Percentiles rank a stretch among this genome's conserved stretches.
These are phyloP conservation scores for Tetanocera ferruginea DNA, from an alignment of 2,888 invertebrate species.

Conservation along the genomic window DNA sequence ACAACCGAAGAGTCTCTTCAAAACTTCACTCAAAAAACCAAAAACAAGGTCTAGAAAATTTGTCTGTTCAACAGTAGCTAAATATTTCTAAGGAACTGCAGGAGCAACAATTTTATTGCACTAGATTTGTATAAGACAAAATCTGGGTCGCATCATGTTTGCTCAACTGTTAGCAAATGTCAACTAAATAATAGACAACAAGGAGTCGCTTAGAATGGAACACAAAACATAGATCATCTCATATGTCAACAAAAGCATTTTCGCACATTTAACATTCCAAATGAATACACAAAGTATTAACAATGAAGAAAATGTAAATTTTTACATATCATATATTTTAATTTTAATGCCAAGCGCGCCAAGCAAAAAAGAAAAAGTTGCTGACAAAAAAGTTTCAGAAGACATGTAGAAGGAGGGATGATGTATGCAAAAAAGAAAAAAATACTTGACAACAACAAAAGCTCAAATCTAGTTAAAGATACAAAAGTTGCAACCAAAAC, in stretches of 20 bases:
- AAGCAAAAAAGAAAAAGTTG: background rate
- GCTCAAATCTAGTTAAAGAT: constrained; percentile 46
- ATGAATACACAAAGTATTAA: constrained; percentile 18
- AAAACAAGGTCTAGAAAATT: no score
- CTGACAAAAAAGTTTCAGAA: constrained; percentile 15
- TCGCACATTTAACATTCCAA: constrained; percentile 47
- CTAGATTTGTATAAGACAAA: constrained; percentile 27
- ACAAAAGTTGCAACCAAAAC: constrained; percentile 39
- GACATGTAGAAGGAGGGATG: background rate
- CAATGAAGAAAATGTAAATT: background rate
- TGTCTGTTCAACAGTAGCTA: no score
- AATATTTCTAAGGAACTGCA: background rate
- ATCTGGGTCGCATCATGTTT: background rate
- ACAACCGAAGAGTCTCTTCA: no score
- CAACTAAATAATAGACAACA: background rate
- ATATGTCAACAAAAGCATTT: constrained; percentile 48
- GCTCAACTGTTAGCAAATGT: constrained; percentile 16
- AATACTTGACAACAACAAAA: constrained; percentile 12
- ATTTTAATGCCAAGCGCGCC: background rate
- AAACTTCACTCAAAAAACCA: no score
- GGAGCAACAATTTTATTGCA: background rate
- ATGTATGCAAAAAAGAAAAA: background rate
- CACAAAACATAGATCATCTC: constrained; percentile 43
- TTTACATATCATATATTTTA: background rate
- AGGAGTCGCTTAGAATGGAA: background rate